Conservation (phyloP, 1,140 invertebrate genomes). For the Ctenoplectra terminalis region DNA sequence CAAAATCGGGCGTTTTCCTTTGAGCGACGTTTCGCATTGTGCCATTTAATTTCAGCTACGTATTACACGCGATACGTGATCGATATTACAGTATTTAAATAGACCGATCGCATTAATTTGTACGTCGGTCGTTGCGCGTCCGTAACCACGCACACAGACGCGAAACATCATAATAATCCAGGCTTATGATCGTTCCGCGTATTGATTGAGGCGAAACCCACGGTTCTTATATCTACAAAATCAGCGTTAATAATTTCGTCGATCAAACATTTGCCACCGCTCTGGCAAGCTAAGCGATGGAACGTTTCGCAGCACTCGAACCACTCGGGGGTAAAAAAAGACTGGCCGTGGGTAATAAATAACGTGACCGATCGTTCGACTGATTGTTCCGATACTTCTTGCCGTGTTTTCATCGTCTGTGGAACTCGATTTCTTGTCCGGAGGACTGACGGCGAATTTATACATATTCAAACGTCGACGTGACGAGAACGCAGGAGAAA, state of each 20-base stretch:
- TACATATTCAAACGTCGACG: neutral
- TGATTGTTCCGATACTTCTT: conserved; percentile 10
- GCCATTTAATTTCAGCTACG: neutral
- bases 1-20: neutral
- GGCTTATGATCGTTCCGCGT: conserved; percentile 18
- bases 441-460: neutral
- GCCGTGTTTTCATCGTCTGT: too few relatives aligned
- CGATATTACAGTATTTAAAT: conserved; percentile 17
- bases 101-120: conserved; percentile 42
- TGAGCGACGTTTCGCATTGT: neutral
- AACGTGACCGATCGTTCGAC: neutral
- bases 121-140: neutral
- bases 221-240: neutral
- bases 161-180: conserved; percentile 24
- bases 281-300: neutral
- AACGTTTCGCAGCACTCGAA: neutral
- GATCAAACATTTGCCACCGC: conserved; percentile 17
- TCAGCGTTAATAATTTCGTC: conserved; percentile 1
- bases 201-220: conserved; percentile 12
- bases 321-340: neutral
- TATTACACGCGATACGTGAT: too few relatives aligned
- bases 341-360: neutral
- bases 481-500: neutral
- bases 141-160: neutral
- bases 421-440: neutral